Conservation (phyloP, 2,113 vertebrate species). For the Gorilla gorilla region DNA sequence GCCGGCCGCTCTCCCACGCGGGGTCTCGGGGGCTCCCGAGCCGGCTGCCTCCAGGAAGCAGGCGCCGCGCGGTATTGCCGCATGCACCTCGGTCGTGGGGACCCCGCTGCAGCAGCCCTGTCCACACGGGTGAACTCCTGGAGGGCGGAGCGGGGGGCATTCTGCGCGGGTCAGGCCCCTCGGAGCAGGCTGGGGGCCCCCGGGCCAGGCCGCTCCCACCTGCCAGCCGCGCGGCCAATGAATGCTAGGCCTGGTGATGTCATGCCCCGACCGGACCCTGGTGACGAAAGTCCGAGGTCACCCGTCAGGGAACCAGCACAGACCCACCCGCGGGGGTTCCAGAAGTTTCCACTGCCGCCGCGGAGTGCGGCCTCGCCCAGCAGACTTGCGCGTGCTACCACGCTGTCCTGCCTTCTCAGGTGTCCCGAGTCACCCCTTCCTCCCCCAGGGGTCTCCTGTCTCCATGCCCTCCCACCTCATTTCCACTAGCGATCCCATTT, state of each 20-base stretch:
- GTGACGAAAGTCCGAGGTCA: conserved; percentile 70
- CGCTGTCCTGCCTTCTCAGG: not conserved
- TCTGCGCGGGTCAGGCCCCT: not conserved
- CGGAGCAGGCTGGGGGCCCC: not conserved
- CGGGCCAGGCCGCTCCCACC: conserved; percentile 67
- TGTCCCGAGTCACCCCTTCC: conserved; percentile 12
- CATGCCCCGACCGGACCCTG: conserved; percentile 64
- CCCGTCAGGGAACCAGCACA: conserved; percentile 36
- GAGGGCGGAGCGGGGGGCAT: not conserved
- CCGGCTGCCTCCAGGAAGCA: fast-evolving
- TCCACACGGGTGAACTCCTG: not conserved
- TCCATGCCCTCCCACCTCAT: not conserved
- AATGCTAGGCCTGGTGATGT: conserved; percentile 71
- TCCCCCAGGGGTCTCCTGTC: not conserved
- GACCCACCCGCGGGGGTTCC: conserved; percentile 65
- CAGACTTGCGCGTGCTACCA: not conserved
- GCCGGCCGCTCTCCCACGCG: not conserved
- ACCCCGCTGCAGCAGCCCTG: not conserved
- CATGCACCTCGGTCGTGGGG: not conserved
- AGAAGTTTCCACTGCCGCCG: conserved; percentile 66
- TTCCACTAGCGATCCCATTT: not conserved
- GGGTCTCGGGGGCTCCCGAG: fast-evolving
- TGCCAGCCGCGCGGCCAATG: conserved; percentile 71
- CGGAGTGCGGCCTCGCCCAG: not conserved
- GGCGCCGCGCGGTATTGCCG: not conserved